Conservation (phyloP, 2,888 invertebrate species). For the Augiades crinisus region DNA sequence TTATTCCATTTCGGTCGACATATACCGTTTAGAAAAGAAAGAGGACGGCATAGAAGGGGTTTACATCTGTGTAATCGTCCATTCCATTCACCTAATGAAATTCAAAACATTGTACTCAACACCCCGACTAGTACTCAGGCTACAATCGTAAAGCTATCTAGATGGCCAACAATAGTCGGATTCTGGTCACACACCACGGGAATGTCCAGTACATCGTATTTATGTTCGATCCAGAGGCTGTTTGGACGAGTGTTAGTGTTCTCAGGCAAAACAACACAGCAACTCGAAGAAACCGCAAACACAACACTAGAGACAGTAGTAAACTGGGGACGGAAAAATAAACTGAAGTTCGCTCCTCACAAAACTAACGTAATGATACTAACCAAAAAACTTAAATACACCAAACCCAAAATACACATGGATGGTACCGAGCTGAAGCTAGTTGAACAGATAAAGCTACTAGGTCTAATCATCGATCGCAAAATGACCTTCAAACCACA, state of each 20-base stretch:
- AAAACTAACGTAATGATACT: slow-evolving; percentile 4
- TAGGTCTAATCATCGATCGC: not conserved
- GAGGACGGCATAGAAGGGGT: too few species aligned
- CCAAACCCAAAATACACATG: not conserved
- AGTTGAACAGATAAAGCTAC: not conserved
- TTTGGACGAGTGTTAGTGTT: not conserved
- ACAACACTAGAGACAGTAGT: not conserved
- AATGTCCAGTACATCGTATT: slow-evolving; percentile 12
- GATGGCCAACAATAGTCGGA: slow-evolving; percentile 8
- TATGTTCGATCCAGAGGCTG: not conserved
- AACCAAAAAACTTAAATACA: not conserved
- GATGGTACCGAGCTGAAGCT: not conserved
- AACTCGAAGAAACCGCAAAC: not conserved
- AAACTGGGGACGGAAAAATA: not conserved
- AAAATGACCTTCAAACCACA: slow-evolving; percentile 11
- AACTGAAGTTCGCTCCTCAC: not conserved
- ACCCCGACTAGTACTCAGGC: not conserved
- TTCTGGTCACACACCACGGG: slow-evolving; percentile 11
- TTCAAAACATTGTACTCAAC: not conserved
- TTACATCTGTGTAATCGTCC: not conserved
- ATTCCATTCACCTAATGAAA: not conserved
- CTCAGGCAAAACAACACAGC: too few species aligned
- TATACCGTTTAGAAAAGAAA: too few species aligned
- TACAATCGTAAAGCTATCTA: slow-evolving; percentile 1
- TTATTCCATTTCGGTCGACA: too few species aligned